These are phyloP conservation scores for Pygoscelis antarcticus DNA, from an alignment of 2,113 vertebrate species.

Conservation along the genomic window DNA sequence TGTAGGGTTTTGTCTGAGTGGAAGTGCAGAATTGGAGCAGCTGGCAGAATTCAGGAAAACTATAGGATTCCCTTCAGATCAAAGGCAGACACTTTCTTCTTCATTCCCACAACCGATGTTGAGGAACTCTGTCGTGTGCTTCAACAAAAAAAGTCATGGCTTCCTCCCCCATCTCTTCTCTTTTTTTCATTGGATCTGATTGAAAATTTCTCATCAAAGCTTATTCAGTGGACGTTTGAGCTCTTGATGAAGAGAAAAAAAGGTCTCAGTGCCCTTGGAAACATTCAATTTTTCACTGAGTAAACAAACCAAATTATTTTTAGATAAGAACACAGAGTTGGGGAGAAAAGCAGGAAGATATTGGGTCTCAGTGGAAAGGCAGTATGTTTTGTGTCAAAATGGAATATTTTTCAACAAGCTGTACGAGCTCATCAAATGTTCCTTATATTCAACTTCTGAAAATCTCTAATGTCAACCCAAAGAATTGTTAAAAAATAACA, in stretches of 20 bases:
- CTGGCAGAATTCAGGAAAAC: conserved; percentile 44
- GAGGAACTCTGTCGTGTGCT: not conserved
- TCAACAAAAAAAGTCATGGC: not conserved
- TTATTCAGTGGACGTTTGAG: conserved; percentile 13
- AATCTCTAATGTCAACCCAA: not conserved
- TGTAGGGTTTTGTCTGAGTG: conserved; percentile 38
- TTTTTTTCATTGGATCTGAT: conserved; percentile 25
- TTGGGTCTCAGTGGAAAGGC: not conserved
- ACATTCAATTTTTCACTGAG: conserved; percentile 28
- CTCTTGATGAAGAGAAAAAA: conserved; percentile 8
- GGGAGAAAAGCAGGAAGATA: not conserved
- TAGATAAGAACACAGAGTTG: not conserved
- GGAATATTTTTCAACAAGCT: conserved; percentile 1
- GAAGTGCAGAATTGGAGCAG: conserved; percentile 23
- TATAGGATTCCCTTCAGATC: conserved; percentile 35
- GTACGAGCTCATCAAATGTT: not conserved
- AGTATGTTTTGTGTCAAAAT: conserved; percentile 1
- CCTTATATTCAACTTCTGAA: not conserved
- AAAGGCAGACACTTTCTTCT: conserved; percentile 34
- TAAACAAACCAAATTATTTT: conserved; percentile 52
- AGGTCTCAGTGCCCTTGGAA: conserved; percentile 4
- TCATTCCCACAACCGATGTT: not conserved
- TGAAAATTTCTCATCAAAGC: conserved; percentile 46
- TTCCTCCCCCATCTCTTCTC: not conserved
- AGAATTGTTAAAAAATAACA: not conserved